Percentiles rank a stretch among this genome's conserved stretches.
Evolutionary conservation across 2,888 invertebrate genomes (phyloP).

Genomic region (Eristalis pertinax): DNA sequence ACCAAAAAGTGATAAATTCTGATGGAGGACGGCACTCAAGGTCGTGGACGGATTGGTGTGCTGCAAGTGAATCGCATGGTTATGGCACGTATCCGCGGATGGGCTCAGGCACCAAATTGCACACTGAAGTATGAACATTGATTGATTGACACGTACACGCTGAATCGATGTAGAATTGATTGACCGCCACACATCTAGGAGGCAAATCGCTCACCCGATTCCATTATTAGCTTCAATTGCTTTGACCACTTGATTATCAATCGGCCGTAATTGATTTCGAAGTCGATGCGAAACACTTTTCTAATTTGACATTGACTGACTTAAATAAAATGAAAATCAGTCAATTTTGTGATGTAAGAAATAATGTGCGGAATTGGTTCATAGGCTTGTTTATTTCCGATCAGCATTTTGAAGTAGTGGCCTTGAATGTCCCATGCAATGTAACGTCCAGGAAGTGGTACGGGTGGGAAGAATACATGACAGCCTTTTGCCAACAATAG

Average conservation of each 20-base stretch:
- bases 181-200: constrained; percentile 12
- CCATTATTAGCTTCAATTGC: constrained; percentile 62
- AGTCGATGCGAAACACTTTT: constrained; percentile 15
- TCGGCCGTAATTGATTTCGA: constrained; percentile 58
- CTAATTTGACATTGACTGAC: constrained; percentile 25
- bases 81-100: no score
- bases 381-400: no score
- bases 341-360: background rate
- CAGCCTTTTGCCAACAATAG: no score
- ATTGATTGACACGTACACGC: constrained; percentile 52
- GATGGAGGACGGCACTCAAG: background rate
- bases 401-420: no score
- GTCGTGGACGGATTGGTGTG: background rate
- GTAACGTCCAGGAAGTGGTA: no score
- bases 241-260: constrained; percentile 63
- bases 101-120: background rate
- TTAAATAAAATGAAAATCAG: background rate
- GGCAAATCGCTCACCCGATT: constrained; percentile 27
- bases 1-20: background rate
- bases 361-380: background rate
- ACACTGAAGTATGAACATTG: constrained; percentile 18
- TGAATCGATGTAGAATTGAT: constrained; percentile 17
- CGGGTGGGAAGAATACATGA: no score
- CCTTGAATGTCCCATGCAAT: no score
- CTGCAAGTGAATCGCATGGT: background rate